Base-by-base conservation (phyloP, 1,140 invertebrate genomes). In the Oncopeltus fasciatus region DNA sequence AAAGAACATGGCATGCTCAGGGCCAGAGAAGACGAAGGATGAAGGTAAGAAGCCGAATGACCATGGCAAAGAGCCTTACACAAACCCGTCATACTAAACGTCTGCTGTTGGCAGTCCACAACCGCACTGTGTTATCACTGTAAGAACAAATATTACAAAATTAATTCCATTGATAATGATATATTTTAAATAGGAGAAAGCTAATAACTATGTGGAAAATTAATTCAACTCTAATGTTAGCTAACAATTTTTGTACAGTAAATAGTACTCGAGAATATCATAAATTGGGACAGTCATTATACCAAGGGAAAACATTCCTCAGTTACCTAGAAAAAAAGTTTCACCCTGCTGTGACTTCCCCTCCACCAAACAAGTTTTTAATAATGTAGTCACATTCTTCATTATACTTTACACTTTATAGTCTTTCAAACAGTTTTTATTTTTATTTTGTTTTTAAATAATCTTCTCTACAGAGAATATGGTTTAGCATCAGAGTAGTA, bases 11-110 rank as follows among this genome's bases (percentile, higher is more conserved):
- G n/a, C n/a, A n/a, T n/a, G n/a, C n/a, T n/a, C n/a, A n/a, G n/a
- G n/a, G n/a, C n/a, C n/a, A n/a, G n/a, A n/a, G n/a, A n/a, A n/a
- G n/a, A n/a, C n/a, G n/a, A n/a, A n/a, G n/a, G n/a, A 46, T 46
- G 44, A 46, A 46, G 18, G 44, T 20, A 20, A 46, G 4, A 20
- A 46, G 18, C 2, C 44, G 44, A 46, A 46, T 20, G 3, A 46
- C 18, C 18, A 20, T 46, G 8, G 8, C 21, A 20, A 46, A n/a
- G 44, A 46, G 18, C 4, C 18, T 9, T 20, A 20, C 16, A n/a
- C 44, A 46, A n/a, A 46, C 59, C 43, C 43, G 59, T 60, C 59
- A 60, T 33, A 60, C 59, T 12, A 43, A 33, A 14, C 33, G 11
- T n/a, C 43, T 16, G 59, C 31, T 24, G 21, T 46, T 60, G 2